A percentile compares a stretch with the other conserved stretches of the same genome.
phyloP scores from a whole-genome alignment of 2,797 vertebrate genomes.

The Crenichthys baileyi region DNA sequence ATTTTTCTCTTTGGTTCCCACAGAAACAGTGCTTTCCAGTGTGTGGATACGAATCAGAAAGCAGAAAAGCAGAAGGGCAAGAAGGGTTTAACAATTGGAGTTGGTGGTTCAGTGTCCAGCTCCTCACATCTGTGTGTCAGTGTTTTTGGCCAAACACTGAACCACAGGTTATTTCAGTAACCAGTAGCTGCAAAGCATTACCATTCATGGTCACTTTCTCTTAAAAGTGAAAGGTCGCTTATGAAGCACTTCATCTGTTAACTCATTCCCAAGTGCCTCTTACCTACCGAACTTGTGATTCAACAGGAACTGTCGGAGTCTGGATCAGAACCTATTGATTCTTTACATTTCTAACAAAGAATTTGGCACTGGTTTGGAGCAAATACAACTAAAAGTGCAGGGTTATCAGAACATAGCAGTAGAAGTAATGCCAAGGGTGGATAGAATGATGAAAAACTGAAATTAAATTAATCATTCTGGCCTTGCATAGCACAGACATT shows the following conservation, averaged over 20 bases:
- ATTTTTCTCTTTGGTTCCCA: background rate
- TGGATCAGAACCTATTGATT: too few species aligned
- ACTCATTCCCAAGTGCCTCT: background rate
- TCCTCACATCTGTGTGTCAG: background rate
- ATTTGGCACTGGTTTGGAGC: background rate
- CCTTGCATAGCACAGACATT: too few species aligned
- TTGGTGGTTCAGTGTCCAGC: constrained; percentile 4
- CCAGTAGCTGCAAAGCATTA: background rate
- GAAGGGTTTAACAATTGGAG: constrained; percentile 5
- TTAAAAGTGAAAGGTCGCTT: constrained; percentile 12
- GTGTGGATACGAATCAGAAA: background rate
- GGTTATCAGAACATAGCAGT: background rate
- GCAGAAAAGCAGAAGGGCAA: constrained; percentile 1
- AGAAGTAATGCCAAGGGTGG: background rate
- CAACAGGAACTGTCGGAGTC: background rate
- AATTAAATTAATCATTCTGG: background rate
- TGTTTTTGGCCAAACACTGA: background rate
- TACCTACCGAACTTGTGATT: background rate
- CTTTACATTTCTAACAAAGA: too few species aligned
- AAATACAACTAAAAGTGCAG: background rate
- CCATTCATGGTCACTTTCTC: constrained; percentile 4
- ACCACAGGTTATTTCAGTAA: background rate
- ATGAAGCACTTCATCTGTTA: constrained; percentile 8
- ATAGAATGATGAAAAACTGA: background rate
- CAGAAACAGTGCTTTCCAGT: constrained; percentile 17